Evolutionary conservation across 2,888 invertebrate species (phyloP), one percentile per base, ranked within the genome.

Genomic region (Timandra comae): DNA sequence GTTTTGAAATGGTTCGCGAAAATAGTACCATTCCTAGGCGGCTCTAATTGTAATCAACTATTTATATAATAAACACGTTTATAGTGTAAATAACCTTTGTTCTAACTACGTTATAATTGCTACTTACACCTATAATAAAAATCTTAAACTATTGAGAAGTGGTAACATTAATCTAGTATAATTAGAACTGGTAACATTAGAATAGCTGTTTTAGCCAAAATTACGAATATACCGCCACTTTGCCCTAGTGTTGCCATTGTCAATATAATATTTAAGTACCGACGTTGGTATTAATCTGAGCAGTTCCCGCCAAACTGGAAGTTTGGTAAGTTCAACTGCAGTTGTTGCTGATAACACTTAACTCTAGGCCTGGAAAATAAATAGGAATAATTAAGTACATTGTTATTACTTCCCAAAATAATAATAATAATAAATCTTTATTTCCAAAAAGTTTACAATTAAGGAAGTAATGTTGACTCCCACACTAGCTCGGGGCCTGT

Each of bases 111-210:
- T 9, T 9, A 26, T 21, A 22, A 23, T 30, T 7, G 9, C 24
- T 27, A 33, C 35, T 35, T 35, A 40, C 3, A 30, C 27, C 33
- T 41, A 35, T n/a, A n/a, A n/a, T n/a, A n/a, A n/a, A n/a, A 21
- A 21, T 9, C 24, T 29, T 41, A 33, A 30, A 28, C 25, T 41
- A 43, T 36, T 33, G 40, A 38, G 38, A 38, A 41, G 27, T 40
- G 42, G 45, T 42, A 41, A 46, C 43, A 38, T 40, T 39, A 30
- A 38, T 25, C 29, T 34, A 34, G 12, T 16, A n/a, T 29, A n/a
- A n/a, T 28, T 22, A 29, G 26, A 19, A 12, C 20, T 9, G 12
- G 27, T 19, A 27, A 16, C 27, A 27, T 16, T 27, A 16, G 2
- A 8, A 16, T 27, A 11, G 8, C 8, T 22, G n/a, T 12, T 25